phyloP scores from a whole-genome alignment of 2,888 invertebrate species.

The Aricia artaxerxes region DNA sequence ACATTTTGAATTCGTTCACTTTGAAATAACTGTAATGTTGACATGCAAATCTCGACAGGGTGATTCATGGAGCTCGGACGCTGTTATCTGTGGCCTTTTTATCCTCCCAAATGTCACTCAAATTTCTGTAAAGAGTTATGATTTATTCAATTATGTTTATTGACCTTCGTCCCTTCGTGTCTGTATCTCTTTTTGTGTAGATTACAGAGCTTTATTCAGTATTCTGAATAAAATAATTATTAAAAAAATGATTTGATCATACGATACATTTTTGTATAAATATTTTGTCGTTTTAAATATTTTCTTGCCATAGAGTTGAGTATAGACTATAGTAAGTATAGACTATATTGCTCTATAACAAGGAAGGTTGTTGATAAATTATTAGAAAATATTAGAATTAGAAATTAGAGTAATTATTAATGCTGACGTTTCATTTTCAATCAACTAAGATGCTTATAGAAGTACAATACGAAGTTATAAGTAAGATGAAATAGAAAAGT shows the following conservation, averaged over 20 bases:
- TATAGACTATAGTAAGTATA: no score
- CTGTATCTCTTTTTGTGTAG: neutral
- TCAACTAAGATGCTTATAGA: neutral
- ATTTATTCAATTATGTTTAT: slow-evolving; percentile 30
- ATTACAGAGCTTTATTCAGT: neutral
- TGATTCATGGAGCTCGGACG: slow-evolving; percentile 51
- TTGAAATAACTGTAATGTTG: slow-evolving; percentile 42
- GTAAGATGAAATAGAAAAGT: slow-evolving; percentile 30
- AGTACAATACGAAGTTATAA: neutral
- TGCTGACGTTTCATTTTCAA: neutral
- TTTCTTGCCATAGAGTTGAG: neutral
- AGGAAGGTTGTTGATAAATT: no score
- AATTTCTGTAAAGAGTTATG: slow-evolving; percentile 37
- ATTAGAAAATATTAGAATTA: no score
- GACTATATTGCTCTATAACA: no score
- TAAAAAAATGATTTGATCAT: no score
- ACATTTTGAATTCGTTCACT: slow-evolving; percentile 34
- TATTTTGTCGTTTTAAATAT: neutral
- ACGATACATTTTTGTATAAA: no score
- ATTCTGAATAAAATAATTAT: neutral
- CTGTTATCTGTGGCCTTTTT: slow-evolving; percentile 47
- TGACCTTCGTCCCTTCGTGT: neutral
- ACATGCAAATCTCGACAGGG: slow-evolving; percentile 46
- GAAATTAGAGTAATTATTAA: no score
- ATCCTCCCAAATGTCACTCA: slow-evolving; percentile 43